Conservation (phyloP, 1,140 invertebrate genomes). For the Calliopsis andreniformis region DNA sequence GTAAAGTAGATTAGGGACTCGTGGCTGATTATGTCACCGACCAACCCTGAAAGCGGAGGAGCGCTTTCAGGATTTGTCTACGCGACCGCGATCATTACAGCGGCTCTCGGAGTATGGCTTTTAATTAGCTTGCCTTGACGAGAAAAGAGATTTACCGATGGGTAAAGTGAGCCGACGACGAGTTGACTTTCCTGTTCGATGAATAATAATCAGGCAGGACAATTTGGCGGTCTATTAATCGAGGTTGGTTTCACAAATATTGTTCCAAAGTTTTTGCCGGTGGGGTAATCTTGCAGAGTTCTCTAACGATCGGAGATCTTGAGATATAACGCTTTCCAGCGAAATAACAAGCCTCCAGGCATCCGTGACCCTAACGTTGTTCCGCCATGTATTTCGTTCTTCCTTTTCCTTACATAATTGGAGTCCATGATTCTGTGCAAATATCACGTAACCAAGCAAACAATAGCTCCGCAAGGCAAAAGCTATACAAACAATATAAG, state of each 20-base stretch:
- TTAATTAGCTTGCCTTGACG: no score
- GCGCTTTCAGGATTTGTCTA: no score
- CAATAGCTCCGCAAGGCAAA: constrained; percentile 19
- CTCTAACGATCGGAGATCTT: constrained; percentile 52
- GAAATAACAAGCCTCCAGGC: constrained; percentile 71
- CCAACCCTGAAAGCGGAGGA: no score
- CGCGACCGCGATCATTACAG: no score
- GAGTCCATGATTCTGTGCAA: constrained; percentile 64
- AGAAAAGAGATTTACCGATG: background rate
- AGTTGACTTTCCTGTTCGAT: background rate
- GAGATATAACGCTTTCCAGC: constrained; percentile 69
- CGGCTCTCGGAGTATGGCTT: no score
- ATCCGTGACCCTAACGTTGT: constrained; percentile 56
- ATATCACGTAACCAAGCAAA: constrained; percentile 60
- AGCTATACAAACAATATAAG: constrained; percentile 46
- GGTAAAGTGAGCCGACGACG: background rate
- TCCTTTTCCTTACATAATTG: constrained; percentile 54
- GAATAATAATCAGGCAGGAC: background rate
- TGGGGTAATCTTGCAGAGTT: constrained; percentile 33
- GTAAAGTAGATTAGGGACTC: no score
- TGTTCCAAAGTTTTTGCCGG: constrained; percentile 48
- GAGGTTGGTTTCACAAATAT: constrained; percentile 49
- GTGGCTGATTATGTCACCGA: no score
- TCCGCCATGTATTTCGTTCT: constrained; percentile 24
- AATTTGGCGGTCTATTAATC: constrained; percentile 48